Evolutionary conservation across 2,113 vertebrate genomes (phyloP), one percentile per base, ranked within the genome.

Genomic region (Psilopogon haemacephalus): DNA sequence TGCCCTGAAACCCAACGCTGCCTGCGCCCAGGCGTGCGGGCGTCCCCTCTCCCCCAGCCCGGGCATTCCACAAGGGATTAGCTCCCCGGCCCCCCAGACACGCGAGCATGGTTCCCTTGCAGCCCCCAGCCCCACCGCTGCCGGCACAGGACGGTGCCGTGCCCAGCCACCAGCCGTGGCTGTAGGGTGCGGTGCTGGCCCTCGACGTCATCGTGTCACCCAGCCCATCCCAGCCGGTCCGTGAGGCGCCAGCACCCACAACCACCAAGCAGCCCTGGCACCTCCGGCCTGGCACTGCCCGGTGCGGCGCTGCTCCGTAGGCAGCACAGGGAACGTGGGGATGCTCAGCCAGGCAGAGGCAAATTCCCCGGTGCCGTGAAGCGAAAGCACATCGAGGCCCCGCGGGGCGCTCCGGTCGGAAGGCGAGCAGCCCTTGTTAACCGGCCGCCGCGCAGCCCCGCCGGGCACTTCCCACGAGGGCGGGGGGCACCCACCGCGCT

Each of bases 1-100:
- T 96, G 96, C 93, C 95, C 88, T 94, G 96, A 95, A 96, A 95
- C 92, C 92, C 90, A 93, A 96, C 35, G 60, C 96, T 85, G 93
- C 86, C 80, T 77, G 86, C 81, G 1, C 91, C 88, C 90, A 38
- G 78, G 87, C 67, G 5, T 2, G 33, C 56, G 3, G 91, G 73
- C 23, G 58, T 75, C 91, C 90, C 90, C 75, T 92, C 87, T 86
- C 86, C 77, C 69, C 52, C 6, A 1, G 67, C 77, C 20, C 1
- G 79, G 65, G 94, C 92, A 96, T 96, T 96, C 96, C 93, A 2
- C 56, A 89, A 63, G 15, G 76, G 96, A 95, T 93, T 89, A 95
- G 72, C 60, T 90, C 69, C 38, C 75, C 0, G 16, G 60, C 15
- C 73, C 94, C 74, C 82, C 37, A 87, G 85, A 87, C 90, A 42